A percentile compares a stretch with the other conserved stretches of the same genome.
These are phyloP conservation scores for Fringilla coelebs DNA, from an alignment of 2,797 vertebrate species.

Conservation along the genomic window DNA sequence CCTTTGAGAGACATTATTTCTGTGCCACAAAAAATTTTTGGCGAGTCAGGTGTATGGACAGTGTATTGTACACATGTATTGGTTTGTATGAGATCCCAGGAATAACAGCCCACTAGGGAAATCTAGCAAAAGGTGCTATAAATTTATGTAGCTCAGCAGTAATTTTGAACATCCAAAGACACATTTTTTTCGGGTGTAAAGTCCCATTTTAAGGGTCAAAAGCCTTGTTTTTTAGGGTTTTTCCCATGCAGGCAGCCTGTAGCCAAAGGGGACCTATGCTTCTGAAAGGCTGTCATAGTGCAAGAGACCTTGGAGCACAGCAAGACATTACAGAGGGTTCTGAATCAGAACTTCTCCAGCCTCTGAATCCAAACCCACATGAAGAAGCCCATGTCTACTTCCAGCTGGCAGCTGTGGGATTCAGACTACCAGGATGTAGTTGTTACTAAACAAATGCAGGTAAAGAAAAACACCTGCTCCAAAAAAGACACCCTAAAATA, in stretches of 20 bases:
- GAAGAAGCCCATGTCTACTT: not conserved
- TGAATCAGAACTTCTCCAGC: not conserved
- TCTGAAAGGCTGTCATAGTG: not conserved
- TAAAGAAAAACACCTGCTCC: not conserved
- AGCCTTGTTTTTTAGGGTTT: not conserved
- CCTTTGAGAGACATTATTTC: not conserved
- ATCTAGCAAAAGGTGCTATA: not conserved
- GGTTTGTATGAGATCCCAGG: not conserved
- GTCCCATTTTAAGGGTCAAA: not conserved
- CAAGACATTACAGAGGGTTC: not conserved
- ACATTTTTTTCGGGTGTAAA: not conserved
- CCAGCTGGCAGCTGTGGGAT: not conserved
- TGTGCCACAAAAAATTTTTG: not conserved
- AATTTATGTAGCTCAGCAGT: not conserved
- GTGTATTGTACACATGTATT: fast-evolving
- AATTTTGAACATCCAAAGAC: not conserved
- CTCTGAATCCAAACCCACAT: not conserved
- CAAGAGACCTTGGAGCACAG: not conserved
- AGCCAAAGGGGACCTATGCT: not conserved
- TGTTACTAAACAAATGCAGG: not conserved
- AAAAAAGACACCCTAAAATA: not conserved
- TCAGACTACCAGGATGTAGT: not conserved
- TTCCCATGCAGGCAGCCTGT: not conserved
- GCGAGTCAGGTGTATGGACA: not conserved
- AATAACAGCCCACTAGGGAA: not conserved